phyloP scores from a whole-genome alignment of 1,140 invertebrate species.

The Batillaria attramentaria region DNA sequence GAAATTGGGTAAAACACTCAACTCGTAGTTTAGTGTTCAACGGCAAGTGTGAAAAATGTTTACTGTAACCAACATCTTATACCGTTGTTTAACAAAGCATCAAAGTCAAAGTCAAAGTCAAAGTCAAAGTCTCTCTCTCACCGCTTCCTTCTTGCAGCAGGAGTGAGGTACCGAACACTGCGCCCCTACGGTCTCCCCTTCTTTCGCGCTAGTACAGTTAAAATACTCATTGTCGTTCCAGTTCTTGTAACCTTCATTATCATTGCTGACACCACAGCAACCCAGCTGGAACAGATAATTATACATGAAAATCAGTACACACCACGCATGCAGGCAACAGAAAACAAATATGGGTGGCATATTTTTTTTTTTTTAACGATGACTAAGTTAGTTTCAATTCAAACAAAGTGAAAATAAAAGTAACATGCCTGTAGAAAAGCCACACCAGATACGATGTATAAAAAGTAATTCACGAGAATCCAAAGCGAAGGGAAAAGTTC shows the following conservation, averaged over 20 bases:
- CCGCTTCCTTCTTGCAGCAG: slow-evolving; percentile 79
- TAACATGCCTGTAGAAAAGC: too few species aligned
- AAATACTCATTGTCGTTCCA: slow-evolving; percentile 96
- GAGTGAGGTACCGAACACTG: slow-evolving; percentile 93
- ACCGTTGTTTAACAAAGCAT: too few species aligned
- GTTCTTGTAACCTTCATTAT: slow-evolving; percentile 90
- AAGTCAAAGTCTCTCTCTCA: slow-evolving; percentile 67
- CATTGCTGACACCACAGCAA: slow-evolving; percentile 85
- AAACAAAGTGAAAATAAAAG: too few species aligned
- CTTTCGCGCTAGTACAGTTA: slow-evolving; percentile 74
- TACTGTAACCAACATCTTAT: too few species aligned
- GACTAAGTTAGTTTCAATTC: too few species aligned
- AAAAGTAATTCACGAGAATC: background rate
- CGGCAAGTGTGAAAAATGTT: too few species aligned
- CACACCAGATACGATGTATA: background rate
- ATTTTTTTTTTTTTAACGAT: too few species aligned
- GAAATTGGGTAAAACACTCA: too few species aligned
- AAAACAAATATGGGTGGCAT: too few species aligned
- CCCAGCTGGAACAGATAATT: slow-evolving; percentile 78
- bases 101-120: background rate
- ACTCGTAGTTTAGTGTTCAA: too few species aligned
- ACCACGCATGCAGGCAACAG: too few species aligned
- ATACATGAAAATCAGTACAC: too few species aligned
- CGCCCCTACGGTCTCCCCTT: slow-evolving; percentile 77
- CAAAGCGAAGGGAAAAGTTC: background rate